Evolutionary conservation across 1,140 invertebrate genomes (phyloP), one percentile per base, ranked within the genome.

Genomic region (Aphelinus atriplicis): DNA sequence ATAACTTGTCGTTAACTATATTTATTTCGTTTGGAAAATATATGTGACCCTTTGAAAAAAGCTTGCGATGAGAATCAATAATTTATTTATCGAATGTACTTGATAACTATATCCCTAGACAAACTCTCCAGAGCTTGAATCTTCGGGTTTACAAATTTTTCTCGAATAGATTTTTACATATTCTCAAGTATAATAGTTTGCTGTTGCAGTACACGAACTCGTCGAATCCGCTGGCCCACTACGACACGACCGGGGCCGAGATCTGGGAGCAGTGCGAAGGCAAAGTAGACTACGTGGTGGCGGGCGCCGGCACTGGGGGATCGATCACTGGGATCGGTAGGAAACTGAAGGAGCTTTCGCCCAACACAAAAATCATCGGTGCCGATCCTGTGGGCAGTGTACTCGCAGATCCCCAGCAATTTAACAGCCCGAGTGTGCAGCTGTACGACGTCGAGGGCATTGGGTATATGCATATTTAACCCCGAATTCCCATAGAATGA

Each of bases 221-320:
- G 73, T 92, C 93, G 69, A 98, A 98, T 89, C 96, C 97, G 7
- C 83, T 98, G 74, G 95, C 96, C 3, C 97, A 98, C 87, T 98
- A 97, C 85, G 96, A 98, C 82, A 90, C 91, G 69, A 98, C 97
- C 46, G 96, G 92, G 3, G 92, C 93, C 75, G 97, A 98, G 89
- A 97, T 98, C 79, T 88, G 96, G 45, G 88, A 93, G 65, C 93
- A 95, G 74, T 93, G 92, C 80, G 92, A 94, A 79, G 92, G 94
- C 74, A 92, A 93, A 81, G 81, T 97, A 42, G 95, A 97, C 86
- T 95, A 96, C 91, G 82, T 96, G 45, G 92, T 98, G 1, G 82
- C 91, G 45, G 92, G 93, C 7, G 94, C 96, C 42, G 97, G 97
- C 10, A 98, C 97, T 7, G 96, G 96, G 2, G 96, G 97, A 26